Percentiles rank a stretch among this genome's conserved stretches.
Evolutionary conservation across 2,113 vertebrate species (phyloP).

Genomic region (Antigone vipio): DNA sequence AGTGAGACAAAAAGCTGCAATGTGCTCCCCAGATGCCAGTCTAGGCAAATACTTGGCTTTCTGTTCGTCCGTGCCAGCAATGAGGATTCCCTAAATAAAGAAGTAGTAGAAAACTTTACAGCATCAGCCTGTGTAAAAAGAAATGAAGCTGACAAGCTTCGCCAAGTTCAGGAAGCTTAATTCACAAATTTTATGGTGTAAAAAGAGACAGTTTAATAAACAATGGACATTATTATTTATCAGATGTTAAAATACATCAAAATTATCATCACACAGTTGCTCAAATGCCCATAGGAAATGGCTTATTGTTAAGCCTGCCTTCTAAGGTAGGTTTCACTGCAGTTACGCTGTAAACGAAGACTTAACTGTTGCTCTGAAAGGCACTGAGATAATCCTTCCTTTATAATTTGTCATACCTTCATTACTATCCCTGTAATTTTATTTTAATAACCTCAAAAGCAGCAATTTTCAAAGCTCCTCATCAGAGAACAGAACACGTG

Average conservation of each 20-base stretch:
- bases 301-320: neutral
- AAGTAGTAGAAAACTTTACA: neutral
- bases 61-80: conserved; percentile 91
- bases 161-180: neutral
- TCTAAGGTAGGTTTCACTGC: neutral
- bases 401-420: neutral
- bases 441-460: neutral
- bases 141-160: neutral
- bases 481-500: neutral
- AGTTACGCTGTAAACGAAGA: neutral
- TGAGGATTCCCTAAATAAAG: conserved; percentile 86
- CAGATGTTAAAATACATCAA: neutral
- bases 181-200: neutral
- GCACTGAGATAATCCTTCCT: neutral
- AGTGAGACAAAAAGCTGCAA: conserved; percentile 95
- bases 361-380: neutral
- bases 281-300: neutral
- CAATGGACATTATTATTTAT: neutral
- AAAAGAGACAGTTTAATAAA: neutral
- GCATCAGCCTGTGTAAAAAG: neutral
- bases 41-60: conserved; percentile 91
- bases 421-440: neutral
- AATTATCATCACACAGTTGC: neutral
- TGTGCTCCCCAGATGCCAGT: conserved; percentile 88
- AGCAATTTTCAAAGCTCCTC: neutral